phyloP scores from a whole-genome alignment of 2,797 vertebrate species.

The Champsocephalus gunnari region DNA sequence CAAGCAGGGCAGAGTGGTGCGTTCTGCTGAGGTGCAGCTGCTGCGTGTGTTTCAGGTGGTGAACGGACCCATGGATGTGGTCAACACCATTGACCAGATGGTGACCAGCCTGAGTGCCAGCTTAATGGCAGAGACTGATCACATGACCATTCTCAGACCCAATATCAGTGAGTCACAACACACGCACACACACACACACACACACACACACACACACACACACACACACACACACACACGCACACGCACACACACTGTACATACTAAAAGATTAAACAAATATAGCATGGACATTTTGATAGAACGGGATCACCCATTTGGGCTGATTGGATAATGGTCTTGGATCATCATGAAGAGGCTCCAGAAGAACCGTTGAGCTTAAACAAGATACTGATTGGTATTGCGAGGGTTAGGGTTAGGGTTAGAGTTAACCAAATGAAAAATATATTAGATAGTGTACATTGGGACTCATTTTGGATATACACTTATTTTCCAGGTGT shows the following conservation, averaged over 20 bases:
- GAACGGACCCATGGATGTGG: conserved; percentile 90
- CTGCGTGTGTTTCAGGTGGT: conserved; percentile 82
- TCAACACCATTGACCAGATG: conserved; percentile 88
- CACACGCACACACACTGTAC: conserved; percentile 7
- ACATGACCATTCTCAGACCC: conserved; percentile 77
- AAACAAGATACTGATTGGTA: neutral
- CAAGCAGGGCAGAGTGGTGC: conserved; percentile 5
- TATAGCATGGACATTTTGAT: conserved; percentile 4
- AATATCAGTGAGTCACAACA: conserved; percentile 87
- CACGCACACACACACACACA: conserved; percentile 7
- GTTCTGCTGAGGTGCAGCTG: conserved; percentile 15
- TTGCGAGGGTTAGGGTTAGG: too few species aligned
- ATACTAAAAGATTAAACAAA: neutral
- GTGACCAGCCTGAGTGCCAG: conserved; percentile 81
- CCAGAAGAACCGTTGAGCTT: conserved; percentile 18
- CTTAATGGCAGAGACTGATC: conserved; percentile 79
- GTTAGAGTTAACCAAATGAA: neutral
- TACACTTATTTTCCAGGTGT: neutral
- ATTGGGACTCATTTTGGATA: too few species aligned
- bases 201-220: conserved; percentile 11
- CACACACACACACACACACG: conserved; percentile 12
- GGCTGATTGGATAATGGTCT: neutral
- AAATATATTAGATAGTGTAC: too few species aligned
- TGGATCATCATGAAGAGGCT: conserved; percentile 4
- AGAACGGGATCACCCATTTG: neutral